Evolutionary conservation across 2,113 vertebrate species (phyloP).

Genomic region (Thalassoma bifasciatum): DNA sequence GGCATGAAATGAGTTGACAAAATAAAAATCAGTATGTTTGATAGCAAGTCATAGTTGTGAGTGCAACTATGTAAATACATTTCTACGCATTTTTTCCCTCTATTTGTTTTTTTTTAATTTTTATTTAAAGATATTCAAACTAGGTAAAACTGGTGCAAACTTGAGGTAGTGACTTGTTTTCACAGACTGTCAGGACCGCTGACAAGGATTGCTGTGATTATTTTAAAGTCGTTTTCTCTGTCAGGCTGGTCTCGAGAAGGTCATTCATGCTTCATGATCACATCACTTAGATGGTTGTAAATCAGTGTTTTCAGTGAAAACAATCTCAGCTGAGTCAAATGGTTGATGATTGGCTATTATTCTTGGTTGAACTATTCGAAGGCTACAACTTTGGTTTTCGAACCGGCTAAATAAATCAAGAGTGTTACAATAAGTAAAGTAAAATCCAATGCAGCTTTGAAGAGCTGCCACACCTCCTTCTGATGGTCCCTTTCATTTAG

Average conservation of each 20-base stretch:
- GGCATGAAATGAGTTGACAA: no score
- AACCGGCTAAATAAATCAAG: background rate
- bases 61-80: no score
- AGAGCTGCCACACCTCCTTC: constrained; percentile 20
- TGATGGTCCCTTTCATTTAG: constrained; percentile 23
- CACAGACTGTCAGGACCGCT: background rate
- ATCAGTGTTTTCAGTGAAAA: background rate
- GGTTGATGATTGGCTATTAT: background rate
- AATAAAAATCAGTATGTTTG: no score
- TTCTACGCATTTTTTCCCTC: no score
- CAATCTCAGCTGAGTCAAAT: background rate
- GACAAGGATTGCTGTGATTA: no score
- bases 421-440: background rate
- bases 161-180: background rate
- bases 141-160: no score
- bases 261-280: background rate
- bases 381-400: background rate
- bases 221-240: background rate
- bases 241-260: background rate
- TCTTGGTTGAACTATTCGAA: background rate
- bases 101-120: no score
- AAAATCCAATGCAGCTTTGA: background rate
- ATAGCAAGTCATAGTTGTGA: no score
- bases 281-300: background rate
- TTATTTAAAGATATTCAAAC: no score